Evolutionary conservation across 2,888 invertebrate species (phyloP).

Genomic region (Tetragnatha montana): DNA sequence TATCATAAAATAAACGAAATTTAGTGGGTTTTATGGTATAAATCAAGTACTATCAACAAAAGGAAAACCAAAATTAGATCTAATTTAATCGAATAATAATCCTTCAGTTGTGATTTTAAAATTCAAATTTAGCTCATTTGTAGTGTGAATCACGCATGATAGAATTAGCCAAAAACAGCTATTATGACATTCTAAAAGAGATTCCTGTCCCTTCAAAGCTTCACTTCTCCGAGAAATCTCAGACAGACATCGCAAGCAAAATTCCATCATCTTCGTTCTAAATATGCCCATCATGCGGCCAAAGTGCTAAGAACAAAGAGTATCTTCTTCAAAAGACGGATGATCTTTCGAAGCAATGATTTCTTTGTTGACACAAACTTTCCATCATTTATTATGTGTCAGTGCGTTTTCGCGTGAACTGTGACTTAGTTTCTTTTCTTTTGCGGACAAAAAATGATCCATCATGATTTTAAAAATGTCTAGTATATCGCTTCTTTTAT

Average conservation of each 20-base stretch:
- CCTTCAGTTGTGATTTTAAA: too few species aligned
- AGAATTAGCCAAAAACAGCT: too few species aligned
- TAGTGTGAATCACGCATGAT: too few species aligned
- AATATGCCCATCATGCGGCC: slow-evolving; percentile 8
- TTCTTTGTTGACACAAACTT: slow-evolving; percentile 29
- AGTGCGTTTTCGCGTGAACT: slow-evolving; percentile 3
- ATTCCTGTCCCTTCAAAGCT: too few species aligned
- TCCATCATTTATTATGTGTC: slow-evolving; percentile 28
- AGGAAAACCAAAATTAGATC: too few species aligned
- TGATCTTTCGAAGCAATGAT: slow-evolving; percentile 25
- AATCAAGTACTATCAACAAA: too few species aligned
- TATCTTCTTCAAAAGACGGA: slow-evolving; percentile 1
- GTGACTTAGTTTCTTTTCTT: background rate
- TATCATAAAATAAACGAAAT: too few species aligned
- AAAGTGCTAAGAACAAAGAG: slow-evolving; percentile 26
- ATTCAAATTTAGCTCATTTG: too few species aligned
- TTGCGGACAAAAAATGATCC: slow-evolving; percentile 6
- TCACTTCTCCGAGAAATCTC: too few species aligned
- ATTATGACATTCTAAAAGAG: too few species aligned
- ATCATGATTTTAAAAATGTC: slow-evolving; percentile 21
- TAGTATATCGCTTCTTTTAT: background rate
- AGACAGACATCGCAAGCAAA: background rate
- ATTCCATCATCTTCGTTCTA: background rate
- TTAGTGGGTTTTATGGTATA: too few species aligned
- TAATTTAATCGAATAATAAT: too few species aligned